Conservation (phyloP, 2,113 vertebrate species). For the Albula glossodonta region DNA sequence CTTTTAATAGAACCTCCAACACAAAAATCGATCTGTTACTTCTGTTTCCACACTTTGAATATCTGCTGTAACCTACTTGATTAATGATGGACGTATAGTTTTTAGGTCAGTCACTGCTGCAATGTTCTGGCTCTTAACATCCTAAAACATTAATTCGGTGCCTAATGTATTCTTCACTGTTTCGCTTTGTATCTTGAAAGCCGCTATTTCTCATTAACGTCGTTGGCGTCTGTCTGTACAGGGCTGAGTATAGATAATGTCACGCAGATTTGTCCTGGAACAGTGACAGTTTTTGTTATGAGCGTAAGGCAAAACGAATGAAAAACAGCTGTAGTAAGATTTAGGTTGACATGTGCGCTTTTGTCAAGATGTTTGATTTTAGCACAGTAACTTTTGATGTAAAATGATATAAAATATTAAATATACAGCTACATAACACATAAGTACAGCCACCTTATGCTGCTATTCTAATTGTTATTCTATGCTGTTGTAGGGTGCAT, state of each 20-base stretch:
- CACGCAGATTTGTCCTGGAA: conserved; percentile 17
- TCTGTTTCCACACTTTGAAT: neutral
- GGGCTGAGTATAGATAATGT: neutral
- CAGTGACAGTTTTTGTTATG: neutral
- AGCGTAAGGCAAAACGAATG: neutral
- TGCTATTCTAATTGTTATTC: no score
- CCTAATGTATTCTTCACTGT: neutral
- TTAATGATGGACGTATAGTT: conserved; percentile 15
- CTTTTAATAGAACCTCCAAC: neutral
- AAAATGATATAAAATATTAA: no score
- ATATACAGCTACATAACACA: no score
- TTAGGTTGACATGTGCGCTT: neutral
- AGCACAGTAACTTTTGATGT: neutral
- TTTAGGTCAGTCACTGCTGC: conserved; percentile 1
- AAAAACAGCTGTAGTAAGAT: neutral
- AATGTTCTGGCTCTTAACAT: neutral
- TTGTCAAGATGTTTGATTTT: neutral
- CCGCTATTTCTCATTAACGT: neutral
- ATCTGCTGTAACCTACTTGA: conserved; percentile 7
- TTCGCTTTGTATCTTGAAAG: neutral
- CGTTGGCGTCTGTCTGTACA: neutral
- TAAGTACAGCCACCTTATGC: no score
- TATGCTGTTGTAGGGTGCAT: neutral
- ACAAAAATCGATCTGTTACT: neutral
- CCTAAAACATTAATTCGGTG: neutral